Evolutionary conservation across 2,888 invertebrate species (phyloP).

Genomic region (Gymnosoma rotundatum): DNA sequence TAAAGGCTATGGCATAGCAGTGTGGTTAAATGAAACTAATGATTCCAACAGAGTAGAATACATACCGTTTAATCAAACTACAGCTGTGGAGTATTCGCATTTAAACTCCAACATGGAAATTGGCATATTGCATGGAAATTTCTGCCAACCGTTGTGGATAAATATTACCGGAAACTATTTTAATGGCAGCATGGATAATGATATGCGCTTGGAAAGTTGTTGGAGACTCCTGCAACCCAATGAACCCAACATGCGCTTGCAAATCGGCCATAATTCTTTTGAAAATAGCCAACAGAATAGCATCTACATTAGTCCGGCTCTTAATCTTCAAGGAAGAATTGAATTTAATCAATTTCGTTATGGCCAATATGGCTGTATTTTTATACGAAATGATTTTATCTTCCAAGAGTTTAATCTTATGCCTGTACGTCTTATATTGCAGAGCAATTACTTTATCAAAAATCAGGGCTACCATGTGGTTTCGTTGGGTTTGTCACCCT

Average conservation of each 20-base stretch:
- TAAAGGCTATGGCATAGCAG: slow-evolving; percentile 92
- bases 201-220: slow-evolving; percentile 92
- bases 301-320: slow-evolving; percentile 90
- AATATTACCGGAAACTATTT: slow-evolving; percentile 97
- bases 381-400: slow-evolving; percentile 88
- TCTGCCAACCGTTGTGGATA: slow-evolving; percentile 91
- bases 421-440: slow-evolving; percentile 87
- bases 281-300: slow-evolving; percentile 89
- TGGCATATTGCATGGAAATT: slow-evolving; percentile 96
- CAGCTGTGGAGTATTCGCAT: slow-evolving; percentile 92
- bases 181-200: slow-evolving; percentile 89
- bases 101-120: slow-evolving; percentile 93
- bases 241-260: slow-evolving; percentile 84
- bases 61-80: slow-evolving; percentile 91
- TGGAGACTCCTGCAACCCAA: slow-evolving; percentile 84
- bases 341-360: slow-evolving; percentile 95
- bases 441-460: slow-evolving; percentile 94
- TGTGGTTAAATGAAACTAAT: slow-evolving; percentile 94
- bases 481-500: slow-evolving; percentile 93
- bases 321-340: slow-evolving; percentile 89
- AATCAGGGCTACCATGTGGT: slow-evolving; percentile 95
- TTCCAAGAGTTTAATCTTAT: slow-evolving; percentile 91
- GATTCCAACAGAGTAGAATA: slow-evolving; percentile 86
- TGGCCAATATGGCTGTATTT: slow-evolving; percentile 91
- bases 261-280: slow-evolving; percentile 94